Conservation (phyloP, 2,888 invertebrate genomes). For the Sesamia inferens region DNA sequence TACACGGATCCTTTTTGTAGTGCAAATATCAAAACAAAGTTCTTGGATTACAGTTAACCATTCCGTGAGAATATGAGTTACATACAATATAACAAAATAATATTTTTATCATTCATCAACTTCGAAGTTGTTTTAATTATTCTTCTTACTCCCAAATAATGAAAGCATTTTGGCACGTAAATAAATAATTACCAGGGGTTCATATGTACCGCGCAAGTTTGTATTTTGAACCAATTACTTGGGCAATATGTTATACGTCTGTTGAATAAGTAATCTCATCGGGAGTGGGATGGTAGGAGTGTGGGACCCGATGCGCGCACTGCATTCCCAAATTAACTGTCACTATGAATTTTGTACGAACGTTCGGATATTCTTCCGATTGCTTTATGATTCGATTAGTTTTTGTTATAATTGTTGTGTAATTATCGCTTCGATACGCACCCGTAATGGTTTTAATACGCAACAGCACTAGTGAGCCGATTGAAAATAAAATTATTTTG, state of each 20-base stretch:
- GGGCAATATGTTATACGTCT: conserved; percentile 85
- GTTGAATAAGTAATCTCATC: conserved; percentile 86
- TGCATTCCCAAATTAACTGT: conserved; percentile 89
- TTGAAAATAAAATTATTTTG: conserved; percentile 39
- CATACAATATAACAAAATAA: conserved; percentile 4
- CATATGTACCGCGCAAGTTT: conserved; percentile 74
- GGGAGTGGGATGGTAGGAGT: conserved; percentile 52
- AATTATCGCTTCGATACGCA: conserved; percentile 68
- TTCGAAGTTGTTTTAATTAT: conserved; percentile 51
- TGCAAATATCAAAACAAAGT: conserved; percentile 49
- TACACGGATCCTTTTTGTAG: conserved; percentile 65
- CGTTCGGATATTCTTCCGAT: conserved; percentile 80
- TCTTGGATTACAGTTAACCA: conserved; percentile 30
- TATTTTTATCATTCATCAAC: conserved; percentile 24
- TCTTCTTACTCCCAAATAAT: conserved; percentile 46
- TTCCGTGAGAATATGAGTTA: conserved; percentile 20
- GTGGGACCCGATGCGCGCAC: conserved; percentile 70
- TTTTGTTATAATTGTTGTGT: conserved; percentile 78
- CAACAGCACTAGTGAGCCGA: conserved; percentile 30
- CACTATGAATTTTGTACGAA: conserved; percentile 85
- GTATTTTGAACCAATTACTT: conserved; percentile 86
- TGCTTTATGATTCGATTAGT: conserved; percentile 87
- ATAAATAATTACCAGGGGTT: conserved; percentile 66
- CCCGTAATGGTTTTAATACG: conserved; percentile 48
- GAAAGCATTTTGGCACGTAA: conserved; percentile 48